Conservation (phyloP, 1,140 invertebrate genomes). For the Lithobius niger region DNA sequence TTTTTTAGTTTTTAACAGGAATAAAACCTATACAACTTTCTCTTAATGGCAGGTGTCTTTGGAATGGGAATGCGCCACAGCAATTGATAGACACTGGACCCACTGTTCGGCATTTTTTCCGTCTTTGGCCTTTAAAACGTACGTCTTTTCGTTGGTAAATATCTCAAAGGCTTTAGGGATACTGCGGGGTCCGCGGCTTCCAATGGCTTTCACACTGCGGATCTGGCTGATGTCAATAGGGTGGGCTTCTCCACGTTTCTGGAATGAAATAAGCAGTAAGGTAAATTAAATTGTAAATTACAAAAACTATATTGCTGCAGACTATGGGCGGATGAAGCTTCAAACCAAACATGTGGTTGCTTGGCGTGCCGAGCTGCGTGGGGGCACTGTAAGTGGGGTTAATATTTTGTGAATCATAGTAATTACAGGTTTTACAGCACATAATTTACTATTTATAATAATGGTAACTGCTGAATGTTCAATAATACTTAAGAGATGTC, state of each 20-base stretch:
- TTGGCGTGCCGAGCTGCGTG: no score
- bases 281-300: not conserved
- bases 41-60: slow-evolving; percentile 35
- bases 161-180: slow-evolving; percentile 94
- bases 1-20: no score
- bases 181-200: slow-evolving; percentile 58
- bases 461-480: no score
- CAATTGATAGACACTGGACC: slow-evolving; percentile 79
- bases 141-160: slow-evolving; percentile 79
- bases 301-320: not conserved
- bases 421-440: no score
- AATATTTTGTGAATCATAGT: no score
- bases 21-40: no score
- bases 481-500: no score
- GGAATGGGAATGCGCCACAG: slow-evolving; percentile 65
- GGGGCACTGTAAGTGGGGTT: no score
- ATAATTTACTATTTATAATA: no score
- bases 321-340: not conserved
- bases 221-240: slow-evolving; percentile 79
- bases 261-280: not conserved
- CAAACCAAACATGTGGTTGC: no score
- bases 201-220: slow-evolving; percentile 68
- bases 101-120: slow-evolving; percentile 90
- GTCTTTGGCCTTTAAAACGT: slow-evolving; percentile 84
- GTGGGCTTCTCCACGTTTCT: slow-evolving; percentile 39